Evolutionary conservation across 2,888 invertebrate species (phyloP), one percentile per base, ranked within the genome.

Genomic region (Eueremaeus valkanovi): DNA sequence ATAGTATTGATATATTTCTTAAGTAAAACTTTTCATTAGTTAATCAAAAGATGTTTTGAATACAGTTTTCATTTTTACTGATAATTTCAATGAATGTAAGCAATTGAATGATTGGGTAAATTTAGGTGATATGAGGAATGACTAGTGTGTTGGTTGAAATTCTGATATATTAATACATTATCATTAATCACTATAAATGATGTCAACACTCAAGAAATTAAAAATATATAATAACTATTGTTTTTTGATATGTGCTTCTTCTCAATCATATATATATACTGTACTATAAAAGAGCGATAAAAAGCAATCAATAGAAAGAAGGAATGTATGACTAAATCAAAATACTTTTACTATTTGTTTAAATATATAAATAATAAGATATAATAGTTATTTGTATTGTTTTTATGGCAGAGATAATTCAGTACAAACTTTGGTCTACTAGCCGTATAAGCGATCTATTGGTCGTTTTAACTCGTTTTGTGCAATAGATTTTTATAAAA

Each of bases 271-370:
- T 55, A 55, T 55, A n/a, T n/a, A n/a, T n/a, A n/a, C n/a, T n/a
- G n/a, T n/a, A n/a, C n/a, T n/a, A n/a, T 18, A 55, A 24, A 24
- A 24, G 24, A 21, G 33, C 36, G 36, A 18, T 29, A 27, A 31
- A 66, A 66, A 21, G 33, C 21, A 66, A 66, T 36, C 31, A 66
- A 66, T 66, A 66, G 36, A 33, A 36, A 18, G 21, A 55, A 66
- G 63, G 63, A 66, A 66, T 66, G 63, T 66, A 21, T 66, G 63
- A 66, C 63, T 66, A 66, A 45, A 66, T 36, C 36, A n/a, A 66
- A 36, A 21, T 29, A 21, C 36, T 66, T 13, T 27, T 27, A 58
- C 58, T 24, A 27, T 58, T 5, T n/a, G n/a, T n/a, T n/a, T n/a
- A n/a, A 3, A 55, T 16, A 55, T 55, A 55, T 55, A 55, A 55